Percentiles rank a stretch among this genome's conserved stretches.
phyloP scores from a whole-genome alignment of 92 coral and sea anemone species.

The Umimayanthus chanpuru region DNA sequence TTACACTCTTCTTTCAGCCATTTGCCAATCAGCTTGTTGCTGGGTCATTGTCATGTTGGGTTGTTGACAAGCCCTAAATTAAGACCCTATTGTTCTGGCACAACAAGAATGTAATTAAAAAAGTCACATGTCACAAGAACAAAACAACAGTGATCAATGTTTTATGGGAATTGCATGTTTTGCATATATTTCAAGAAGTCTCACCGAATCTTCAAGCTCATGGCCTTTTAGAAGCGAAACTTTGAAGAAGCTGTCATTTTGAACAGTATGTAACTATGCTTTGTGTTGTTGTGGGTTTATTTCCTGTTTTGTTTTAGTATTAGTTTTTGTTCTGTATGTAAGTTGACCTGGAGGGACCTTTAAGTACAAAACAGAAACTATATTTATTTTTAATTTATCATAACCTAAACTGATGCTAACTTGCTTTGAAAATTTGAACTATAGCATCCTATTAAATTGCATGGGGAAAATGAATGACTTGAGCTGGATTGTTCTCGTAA shows the following conservation, averaged over 20 bases:
- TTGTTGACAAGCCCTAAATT: conserved; percentile 94
- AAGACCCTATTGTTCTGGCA: conserved; percentile 78
- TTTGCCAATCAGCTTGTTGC: conserved; percentile 76
- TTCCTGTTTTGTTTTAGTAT: conserved; percentile 35
- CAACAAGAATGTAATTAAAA: conserved; percentile 89
- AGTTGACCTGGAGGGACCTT: conserved; percentile 51
- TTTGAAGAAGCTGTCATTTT: conserved; percentile 50
- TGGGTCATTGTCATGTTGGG: conserved; percentile 70
- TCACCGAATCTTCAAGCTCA: conserved; percentile 73
- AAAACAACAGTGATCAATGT: conserved; percentile 90
- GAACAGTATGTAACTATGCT: conserved; percentile 59
- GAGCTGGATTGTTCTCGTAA: background rate
- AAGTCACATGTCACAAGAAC: conserved; percentile 94
- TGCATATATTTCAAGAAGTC: conserved; percentile 90
- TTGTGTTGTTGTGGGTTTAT: conserved; percentile 34
- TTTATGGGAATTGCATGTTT: conserved; percentile 95
- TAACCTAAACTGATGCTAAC: conserved; percentile 68
- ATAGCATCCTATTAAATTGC: conserved; percentile 7
- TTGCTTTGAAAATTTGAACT: conserved; percentile 28
- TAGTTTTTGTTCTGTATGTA: conserved; percentile 21
- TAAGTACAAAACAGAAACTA: conserved; percentile 55
- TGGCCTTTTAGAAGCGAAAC: conserved; percentile 55
- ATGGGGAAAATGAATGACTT: background rate
- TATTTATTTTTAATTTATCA: conserved; percentile 85
- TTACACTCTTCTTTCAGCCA: conserved; percentile 56